phyloP scores from a whole-genome alignment of 1,140 invertebrate species.

The Aleiodes sp. region DNA sequence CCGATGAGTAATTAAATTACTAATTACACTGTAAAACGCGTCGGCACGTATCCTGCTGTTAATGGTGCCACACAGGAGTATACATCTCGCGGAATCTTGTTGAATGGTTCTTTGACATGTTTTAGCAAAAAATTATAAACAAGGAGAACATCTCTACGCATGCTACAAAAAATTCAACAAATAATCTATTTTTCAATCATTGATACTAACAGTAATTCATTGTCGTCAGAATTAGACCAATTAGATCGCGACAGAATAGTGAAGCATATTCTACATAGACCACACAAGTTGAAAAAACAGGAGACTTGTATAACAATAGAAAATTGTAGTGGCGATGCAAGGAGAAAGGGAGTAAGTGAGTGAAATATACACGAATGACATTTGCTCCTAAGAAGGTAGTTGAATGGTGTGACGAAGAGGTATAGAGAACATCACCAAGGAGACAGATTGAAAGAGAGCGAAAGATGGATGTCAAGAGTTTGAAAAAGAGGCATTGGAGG shows the following conservation, averaged over 20 bases:
- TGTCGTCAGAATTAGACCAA: too few species aligned
- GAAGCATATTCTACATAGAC: too few species aligned
- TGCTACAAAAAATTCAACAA: too few species aligned
- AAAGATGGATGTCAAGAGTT: constrained; percentile 12
- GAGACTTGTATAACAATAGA: background rate
- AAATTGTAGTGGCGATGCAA: background rate
- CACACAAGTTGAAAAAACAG: background rate
- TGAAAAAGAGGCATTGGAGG: background rate
- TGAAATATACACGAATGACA: constrained; percentile 16
- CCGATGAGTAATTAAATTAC: background rate
- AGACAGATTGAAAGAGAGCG: background rate
- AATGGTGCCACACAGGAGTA: background rate
- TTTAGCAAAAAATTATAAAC: too few species aligned
- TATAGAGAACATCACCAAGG: constrained; percentile 1
- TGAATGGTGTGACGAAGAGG: background rate
- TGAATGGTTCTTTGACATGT: background rate
- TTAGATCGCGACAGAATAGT: too few species aligned
- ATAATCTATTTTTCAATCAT: too few species aligned
- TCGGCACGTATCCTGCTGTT: background rate
- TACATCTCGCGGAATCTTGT: background rate
- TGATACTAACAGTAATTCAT: too few species aligned
- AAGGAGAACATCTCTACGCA: too few species aligned
- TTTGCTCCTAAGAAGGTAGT: constrained; percentile 2
- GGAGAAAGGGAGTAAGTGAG: background rate
- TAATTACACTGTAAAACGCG: constrained; percentile 1